Percentiles rank a stretch among this genome's conserved stretches.
phyloP scores from a whole-genome alignment of 2,113 vertebrate species.

The Heterocephalus glaber region DNA sequence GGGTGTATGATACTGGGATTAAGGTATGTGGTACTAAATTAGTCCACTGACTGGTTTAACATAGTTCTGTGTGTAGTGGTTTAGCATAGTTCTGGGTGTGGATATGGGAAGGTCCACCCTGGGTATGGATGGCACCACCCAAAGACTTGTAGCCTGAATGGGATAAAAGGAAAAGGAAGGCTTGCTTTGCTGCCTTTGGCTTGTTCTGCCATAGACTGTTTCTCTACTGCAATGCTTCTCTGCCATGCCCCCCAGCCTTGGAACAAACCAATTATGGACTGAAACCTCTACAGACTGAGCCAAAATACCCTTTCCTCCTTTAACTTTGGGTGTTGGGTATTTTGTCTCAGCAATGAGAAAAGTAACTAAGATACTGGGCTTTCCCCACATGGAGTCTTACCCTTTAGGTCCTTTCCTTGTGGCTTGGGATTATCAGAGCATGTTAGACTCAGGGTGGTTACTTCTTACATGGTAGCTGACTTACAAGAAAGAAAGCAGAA shows the following conservation, averaged over 20 bases:
- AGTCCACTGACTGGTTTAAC: not conserved
- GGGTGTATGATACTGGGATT: not conserved
- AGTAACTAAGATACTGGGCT: not conserved
- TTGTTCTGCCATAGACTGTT: not conserved
- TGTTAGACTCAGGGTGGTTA: not conserved
- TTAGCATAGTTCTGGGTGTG: not conserved
- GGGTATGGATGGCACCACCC: not conserved
- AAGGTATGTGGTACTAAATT: not conserved
- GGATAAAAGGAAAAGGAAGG: not conserved
- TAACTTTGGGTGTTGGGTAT: not conserved
- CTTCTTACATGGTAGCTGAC: not conserved
- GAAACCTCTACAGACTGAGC: not conserved
- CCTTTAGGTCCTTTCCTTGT: not conserved
- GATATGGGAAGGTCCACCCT: not conserved
- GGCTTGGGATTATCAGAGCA: not conserved
- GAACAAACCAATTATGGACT: not conserved
- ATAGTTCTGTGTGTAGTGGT: too few species aligned
- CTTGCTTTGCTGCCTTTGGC: not conserved
- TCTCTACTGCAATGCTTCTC: not conserved
- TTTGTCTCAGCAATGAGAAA: not conserved
- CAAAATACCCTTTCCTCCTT: not conserved
- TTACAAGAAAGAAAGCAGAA: slow-evolving; percentile 11
- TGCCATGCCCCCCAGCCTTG: not conserved
- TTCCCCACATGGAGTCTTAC: not conserved
- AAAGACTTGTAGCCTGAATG: not conserved